phyloP scores from a whole-genome alignment of 2,113 vertebrate species.

The Camarhynchus parvulus region DNA sequence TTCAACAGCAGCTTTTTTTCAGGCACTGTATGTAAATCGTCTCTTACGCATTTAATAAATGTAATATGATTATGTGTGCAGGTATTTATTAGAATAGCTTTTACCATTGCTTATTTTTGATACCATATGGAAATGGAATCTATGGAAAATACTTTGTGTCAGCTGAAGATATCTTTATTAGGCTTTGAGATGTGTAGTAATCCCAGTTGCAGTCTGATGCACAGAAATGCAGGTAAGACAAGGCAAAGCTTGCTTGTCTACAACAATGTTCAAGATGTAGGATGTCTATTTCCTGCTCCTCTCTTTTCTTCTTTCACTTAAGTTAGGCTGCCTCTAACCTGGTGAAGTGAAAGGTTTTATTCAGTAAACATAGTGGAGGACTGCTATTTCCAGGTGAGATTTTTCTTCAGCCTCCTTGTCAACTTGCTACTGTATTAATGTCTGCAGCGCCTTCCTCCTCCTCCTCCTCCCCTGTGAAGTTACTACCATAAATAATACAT shows the following conservation, averaged over 20 bases:
- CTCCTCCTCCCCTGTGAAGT: neutral
- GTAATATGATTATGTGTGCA: neutral
- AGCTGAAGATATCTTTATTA: neutral
- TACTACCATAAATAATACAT: slow-evolving; percentile 4
- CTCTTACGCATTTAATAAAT: neutral
- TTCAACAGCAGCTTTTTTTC: neutral
- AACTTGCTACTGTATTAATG: neutral
- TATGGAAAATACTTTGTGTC: neutral
- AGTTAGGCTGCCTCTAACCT: neutral
- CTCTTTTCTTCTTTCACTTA: neutral
- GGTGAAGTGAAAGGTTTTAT: neutral
- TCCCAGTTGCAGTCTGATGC: neutral
- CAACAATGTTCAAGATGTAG: neutral
- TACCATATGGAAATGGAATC: neutral
- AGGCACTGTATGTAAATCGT: neutral
- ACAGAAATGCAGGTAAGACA: neutral
- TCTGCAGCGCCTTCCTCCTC: neutral
- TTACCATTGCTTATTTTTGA: neutral
- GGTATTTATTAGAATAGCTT: neutral
- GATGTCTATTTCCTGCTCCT: neutral
- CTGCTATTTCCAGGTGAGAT: neutral
- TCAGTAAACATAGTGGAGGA: neutral
- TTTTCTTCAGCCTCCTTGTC: neutral
- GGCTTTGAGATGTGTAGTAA: neutral
- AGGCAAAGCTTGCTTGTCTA: neutral